phyloP scores from a whole-genome alignment of 2,888 invertebrate species.

The Nephrotoma flavescens region DNA sequence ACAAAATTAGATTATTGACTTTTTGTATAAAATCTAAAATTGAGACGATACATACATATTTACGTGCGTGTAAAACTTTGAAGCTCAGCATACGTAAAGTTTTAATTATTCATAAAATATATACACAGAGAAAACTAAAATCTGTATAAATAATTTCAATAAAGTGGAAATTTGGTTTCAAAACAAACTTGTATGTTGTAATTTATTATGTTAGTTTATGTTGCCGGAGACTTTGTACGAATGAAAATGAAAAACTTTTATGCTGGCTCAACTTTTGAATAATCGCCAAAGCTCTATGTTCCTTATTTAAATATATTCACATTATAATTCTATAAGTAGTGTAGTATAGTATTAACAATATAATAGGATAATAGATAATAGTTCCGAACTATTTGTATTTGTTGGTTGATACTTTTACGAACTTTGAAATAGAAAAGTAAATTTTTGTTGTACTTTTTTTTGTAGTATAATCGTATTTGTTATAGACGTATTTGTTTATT shows the following conservation, averaged over 20 bases:
- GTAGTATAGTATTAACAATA: too few species aligned
- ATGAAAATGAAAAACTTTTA: background rate
- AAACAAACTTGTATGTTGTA: background rate
- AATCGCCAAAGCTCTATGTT: background rate
- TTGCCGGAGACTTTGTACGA: background rate
- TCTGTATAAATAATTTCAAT: background rate
- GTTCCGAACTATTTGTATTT: too few species aligned
- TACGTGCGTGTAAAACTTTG: background rate
- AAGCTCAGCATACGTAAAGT: background rate
- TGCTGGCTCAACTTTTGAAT: background rate
- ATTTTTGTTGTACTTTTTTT: too few species aligned
- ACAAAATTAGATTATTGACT: background rate
- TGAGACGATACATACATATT: background rate
- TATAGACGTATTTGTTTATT: too few species aligned
- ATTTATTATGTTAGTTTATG: background rate
- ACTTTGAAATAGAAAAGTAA: too few species aligned
- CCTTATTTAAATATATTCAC: background rate
- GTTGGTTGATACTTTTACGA: too few species aligned
- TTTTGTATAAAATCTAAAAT: background rate
- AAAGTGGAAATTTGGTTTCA: background rate
- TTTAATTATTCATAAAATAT: background rate
- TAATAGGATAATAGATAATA: too few species aligned
- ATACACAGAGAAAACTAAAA: background rate
- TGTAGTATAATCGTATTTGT: too few species aligned
- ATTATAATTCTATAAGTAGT: too few species aligned